Evolutionary conservation across 2,113 vertebrate species (phyloP).

Genomic region (Otis tarda): DNA sequence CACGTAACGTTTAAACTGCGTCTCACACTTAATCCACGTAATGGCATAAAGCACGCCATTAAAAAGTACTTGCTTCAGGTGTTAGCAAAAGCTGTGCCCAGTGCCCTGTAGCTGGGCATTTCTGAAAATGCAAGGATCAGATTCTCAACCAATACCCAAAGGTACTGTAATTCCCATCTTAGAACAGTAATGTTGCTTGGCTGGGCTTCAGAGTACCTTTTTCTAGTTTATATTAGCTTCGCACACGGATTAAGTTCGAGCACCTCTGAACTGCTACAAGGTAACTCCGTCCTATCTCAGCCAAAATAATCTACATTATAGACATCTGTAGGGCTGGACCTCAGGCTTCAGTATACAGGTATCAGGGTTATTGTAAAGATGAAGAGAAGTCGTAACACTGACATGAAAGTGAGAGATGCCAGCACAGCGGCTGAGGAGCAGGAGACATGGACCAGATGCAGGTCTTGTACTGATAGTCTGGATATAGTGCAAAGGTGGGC

Average conservation of each 20-base stretch:
- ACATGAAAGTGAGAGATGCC: background rate
- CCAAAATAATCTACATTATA: background rate
- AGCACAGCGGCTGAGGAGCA: background rate
- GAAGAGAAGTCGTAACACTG: background rate
- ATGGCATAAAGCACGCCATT: background rate
- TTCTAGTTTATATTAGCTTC: background rate
- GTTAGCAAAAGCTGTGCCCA: background rate
- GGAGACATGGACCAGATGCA: background rate
- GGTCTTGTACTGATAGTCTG: background rate
- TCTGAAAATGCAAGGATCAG: background rate
- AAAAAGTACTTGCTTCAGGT: background rate
- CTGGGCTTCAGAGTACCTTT: background rate
- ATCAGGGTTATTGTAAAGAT: background rate
- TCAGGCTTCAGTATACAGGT: background rate
- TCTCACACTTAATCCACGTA: background rate
- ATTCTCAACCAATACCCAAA: background rate
- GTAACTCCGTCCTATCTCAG: background rate
- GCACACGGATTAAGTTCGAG: background rate
- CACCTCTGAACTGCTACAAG: background rate
- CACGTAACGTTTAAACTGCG: background rate
- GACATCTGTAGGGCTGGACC: background rate
- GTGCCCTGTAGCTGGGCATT: background rate
- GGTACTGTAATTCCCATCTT: background rate
- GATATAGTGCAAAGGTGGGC: background rate
- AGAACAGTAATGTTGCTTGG: background rate